A percentile compares a stretch with the other conserved stretches of the same genome.
Evolutionary conservation across 2,888 invertebrate genomes (phyloP).

Genomic region (Epistrophe eligans): DNA sequence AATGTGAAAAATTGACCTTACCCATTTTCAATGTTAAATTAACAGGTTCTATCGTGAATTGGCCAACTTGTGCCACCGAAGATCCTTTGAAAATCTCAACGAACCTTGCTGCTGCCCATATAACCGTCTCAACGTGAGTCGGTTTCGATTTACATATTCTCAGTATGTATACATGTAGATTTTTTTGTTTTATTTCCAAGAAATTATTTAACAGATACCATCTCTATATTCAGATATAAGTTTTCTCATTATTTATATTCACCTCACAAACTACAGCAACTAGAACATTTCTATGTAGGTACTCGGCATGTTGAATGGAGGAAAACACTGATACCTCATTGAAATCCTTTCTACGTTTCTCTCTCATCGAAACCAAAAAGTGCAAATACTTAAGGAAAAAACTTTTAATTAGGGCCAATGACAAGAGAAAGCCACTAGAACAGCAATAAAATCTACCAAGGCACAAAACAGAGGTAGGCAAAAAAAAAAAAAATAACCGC

Average conservation of each 20-base stretch:
- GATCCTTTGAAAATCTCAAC: too few species aligned
- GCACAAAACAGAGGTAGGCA: slow-evolving; percentile 22
- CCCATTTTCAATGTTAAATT: too few species aligned
- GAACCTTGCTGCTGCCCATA: too few species aligned
- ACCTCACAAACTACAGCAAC: slow-evolving; percentile 40
- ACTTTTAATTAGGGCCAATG: slow-evolving; percentile 72
- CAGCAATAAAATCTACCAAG: slow-evolving; percentile 67
- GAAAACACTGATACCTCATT: slow-evolving; percentile 30
- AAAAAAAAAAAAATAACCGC: not conserved
- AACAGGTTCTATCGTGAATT: too few species aligned
- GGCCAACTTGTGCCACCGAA: too few species aligned
- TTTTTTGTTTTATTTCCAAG: not conserved
- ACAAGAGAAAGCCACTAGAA: slow-evolving; percentile 62
- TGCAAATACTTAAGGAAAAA: slow-evolving; percentile 66
- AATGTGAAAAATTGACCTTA: too few species aligned
- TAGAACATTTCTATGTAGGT: not conserved
- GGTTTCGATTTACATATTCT: too few species aligned
- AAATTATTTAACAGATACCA: not conserved
- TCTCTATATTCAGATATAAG: not conserved
- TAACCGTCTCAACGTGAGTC: too few species aligned
- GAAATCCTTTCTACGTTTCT: slow-evolving; percentile 35
- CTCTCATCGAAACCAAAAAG: slow-evolving; percentile 34
- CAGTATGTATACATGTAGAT: too few species aligned
- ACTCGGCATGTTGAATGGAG: not conserved
- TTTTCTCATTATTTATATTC: slow-evolving; percentile 57